Percentiles rank a stretch among this genome's conserved stretches.
These are phyloP conservation scores for Oostethus manadensis DNA, from an alignment of 2,113 vertebrate species.

Conservation along the genomic window DNA sequence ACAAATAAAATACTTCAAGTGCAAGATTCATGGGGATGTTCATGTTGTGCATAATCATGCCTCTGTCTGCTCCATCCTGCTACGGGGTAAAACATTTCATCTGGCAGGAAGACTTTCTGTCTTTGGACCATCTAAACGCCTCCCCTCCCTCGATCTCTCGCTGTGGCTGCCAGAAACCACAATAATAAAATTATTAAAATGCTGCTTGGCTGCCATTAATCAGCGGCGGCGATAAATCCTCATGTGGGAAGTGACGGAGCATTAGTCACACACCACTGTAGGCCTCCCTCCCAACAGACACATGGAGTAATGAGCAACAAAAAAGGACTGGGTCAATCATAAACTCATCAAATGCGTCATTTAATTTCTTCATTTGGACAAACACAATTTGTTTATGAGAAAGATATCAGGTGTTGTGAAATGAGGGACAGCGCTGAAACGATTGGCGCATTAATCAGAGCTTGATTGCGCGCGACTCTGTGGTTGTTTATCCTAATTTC, in stretches of 20 bases:
- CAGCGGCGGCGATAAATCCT: conserved; percentile 95
- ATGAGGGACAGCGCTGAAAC: conserved; percentile 92
- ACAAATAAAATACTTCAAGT: conserved; percentile 61
- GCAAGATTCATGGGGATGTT: conserved; percentile 69
- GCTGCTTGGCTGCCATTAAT: conserved; percentile 92
- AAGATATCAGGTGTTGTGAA: conserved; percentile 99
- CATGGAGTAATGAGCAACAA: conserved; percentile 87
- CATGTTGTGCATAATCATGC: conserved; percentile 72
- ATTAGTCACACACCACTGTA: conserved; percentile 85
- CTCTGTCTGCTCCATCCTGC: conserved; percentile 72
- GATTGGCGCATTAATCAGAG: conserved; percentile 95
- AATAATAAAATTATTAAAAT: conserved; percentile 93
- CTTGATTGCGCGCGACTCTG: conserved; percentile 96
- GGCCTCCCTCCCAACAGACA: conserved; percentile 61
- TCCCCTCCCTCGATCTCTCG: conserved; percentile 30
- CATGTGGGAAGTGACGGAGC: conserved; percentile 84
- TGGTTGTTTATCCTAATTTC: conserved; percentile 99
- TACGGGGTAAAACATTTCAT: conserved; percentile 81
- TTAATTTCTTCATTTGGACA: conserved; percentile 99
- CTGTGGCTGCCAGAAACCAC: conserved; percentile 79
- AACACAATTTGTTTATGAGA: conserved; percentile 99
- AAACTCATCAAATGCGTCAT: conserved; percentile 99
- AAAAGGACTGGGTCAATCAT: conserved; percentile 96
- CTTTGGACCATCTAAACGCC: conserved; percentile 36
- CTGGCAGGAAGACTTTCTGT: conserved; percentile 76